phyloP scores from a whole-genome alignment of 1,140 invertebrate genomes.

The Nilaparvata lugens region DNA sequence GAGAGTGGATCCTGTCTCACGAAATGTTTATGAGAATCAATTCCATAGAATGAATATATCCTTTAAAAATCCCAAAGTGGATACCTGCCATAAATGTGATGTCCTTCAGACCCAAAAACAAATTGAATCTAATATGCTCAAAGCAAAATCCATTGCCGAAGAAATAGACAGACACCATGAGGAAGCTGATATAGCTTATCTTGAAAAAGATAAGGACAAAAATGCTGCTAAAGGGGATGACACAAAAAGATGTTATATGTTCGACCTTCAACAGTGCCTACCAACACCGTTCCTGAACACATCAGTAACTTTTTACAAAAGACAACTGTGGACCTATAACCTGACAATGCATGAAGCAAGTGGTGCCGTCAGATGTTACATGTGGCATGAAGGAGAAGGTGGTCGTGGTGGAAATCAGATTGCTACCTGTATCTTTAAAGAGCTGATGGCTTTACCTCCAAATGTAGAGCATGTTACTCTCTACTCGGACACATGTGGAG shows the following conservation, averaged over 20 bases:
- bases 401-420: slow-evolving; percentile 30
- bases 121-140: background rate
- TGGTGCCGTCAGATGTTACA: slow-evolving; percentile 27
- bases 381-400: slow-evolving; percentile 32
- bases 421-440: slow-evolving; percentile 28
- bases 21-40: no score
- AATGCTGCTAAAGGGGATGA: slow-evolving; percentile 13
- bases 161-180: slow-evolving; percentile 4
- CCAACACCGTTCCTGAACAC: slow-evolving; percentile 25
- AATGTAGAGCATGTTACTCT: slow-evolving; percentile 25
- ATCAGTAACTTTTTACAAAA: slow-evolving; percentile 31
- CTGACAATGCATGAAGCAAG: slow-evolving; percentile 31
- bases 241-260: slow-evolving; percentile 16
- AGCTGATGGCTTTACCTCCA: slow-evolving; percentile 17
- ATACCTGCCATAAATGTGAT: slow-evolving; percentile 22
- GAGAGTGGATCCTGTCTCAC: no score
- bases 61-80: slow-evolving; percentile 15
- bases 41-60: no score
- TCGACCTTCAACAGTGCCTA: slow-evolving; percentile 33
- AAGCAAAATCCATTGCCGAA: background rate
- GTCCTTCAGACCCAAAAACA: slow-evolving; percentile 12
- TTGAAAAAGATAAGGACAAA: slow-evolving; percentile 4
- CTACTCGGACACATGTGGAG: slow-evolving; percentile 31
- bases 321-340: no score
- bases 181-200: slow-evolving; percentile 10